These are phyloP conservation scores for Brachionus calyciflorus DNA, from an alignment of 1,140 invertebrate species.

Conservation along the genomic window DNA sequence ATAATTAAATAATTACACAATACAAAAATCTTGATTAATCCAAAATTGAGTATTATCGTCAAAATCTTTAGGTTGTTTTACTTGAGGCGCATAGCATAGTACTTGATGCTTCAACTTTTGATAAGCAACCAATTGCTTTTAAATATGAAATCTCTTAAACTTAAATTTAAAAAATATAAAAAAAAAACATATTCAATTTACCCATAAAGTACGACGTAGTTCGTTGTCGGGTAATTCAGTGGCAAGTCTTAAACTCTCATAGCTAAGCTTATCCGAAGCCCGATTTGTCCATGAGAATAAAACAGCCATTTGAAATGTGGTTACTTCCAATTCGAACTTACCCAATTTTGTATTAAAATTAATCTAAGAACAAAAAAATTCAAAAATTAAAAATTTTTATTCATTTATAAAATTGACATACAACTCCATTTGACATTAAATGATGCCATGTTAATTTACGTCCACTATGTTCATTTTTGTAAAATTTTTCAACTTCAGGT, in stretches of 20 bases:
- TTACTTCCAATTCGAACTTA: conserved; percentile 94
- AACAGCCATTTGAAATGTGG: conserved; percentile 99
- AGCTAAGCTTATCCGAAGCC: conserved; percentile 80
- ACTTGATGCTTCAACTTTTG: conserved; percentile 91
- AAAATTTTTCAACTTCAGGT: conserved; percentile 80
- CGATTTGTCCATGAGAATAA: conserved; percentile 97
- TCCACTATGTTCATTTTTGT: conserved; percentile 82
- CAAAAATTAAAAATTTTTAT: not conserved
- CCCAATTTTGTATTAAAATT: conserved; percentile 89
- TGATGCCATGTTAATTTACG: conserved; percentile 98
- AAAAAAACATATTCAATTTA: conserved; percentile 52
- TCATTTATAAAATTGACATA: conserved; percentile 41
- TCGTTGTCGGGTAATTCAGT: conserved; percentile 95
- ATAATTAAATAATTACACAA: conserved; percentile 65
- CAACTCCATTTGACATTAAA: conserved; percentile 91
- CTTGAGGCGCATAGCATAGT: conserved; percentile 73
- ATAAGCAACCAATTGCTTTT: conserved; percentile 85
- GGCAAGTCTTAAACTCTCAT: conserved; percentile 89
- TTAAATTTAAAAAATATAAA: not conserved
- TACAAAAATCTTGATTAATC: conserved; percentile 92
- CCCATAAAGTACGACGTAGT: conserved; percentile 89
- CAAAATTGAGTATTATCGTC: conserved; percentile 86
- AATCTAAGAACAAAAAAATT: conserved; percentile 66
- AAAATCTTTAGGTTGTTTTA: conserved; percentile 86
- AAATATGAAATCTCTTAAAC: too few relatives aligned